Base-by-base conservation (phyloP, 2,113 vertebrate genomes). In the Alosa alosa region DNA sequence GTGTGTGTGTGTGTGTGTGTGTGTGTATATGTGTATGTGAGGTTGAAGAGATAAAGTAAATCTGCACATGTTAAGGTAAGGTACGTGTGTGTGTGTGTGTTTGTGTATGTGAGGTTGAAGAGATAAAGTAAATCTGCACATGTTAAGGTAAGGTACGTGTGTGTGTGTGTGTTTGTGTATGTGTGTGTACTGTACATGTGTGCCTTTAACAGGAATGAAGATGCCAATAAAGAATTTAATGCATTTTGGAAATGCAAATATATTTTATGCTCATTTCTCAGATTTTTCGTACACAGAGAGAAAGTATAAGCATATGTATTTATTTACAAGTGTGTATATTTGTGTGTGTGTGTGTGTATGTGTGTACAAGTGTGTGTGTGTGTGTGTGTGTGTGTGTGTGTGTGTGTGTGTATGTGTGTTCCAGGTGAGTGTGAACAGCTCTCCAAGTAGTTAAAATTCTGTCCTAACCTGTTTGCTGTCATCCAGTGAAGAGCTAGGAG, bases 1-100 rank as follows among this genome's bases (percentile, higher is more conserved):
- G 25, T 75, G 68, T 75, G 68, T 75, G 68, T 75, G 68, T 39
- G 25, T 75, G 68, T 75, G 68, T 39, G 72, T 78, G 31, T 17
- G 31, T 78, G 31, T 78, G 72, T 78, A 36, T 25, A 31, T 36
- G 68, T 75, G 31, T 75, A 25, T 75, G 25, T 75, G 68, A 36
- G 72, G 36, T 60, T 60, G 36, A 36, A 78, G 13, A 78, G 31
- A 78, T 31, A 78, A 36, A 39, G 68, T 36, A 3, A 75, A 75
- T 13, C 3, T 36, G 4, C 13, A 25, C 7, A 39, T 36, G 31
- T 31, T n/a, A 25, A 25, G 31, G 64, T 39, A 75, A 39, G 68
- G 31, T 36, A 75, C 25, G 68, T 36, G 31, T 15, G 20, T 64
- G 57, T 22, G 57, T 64, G 57, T n/a, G 46, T 47, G 46, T 47